Base-by-base conservation (phyloP, 2,113 vertebrate genomes). In the Genyomyrus donnyi region DNA sequence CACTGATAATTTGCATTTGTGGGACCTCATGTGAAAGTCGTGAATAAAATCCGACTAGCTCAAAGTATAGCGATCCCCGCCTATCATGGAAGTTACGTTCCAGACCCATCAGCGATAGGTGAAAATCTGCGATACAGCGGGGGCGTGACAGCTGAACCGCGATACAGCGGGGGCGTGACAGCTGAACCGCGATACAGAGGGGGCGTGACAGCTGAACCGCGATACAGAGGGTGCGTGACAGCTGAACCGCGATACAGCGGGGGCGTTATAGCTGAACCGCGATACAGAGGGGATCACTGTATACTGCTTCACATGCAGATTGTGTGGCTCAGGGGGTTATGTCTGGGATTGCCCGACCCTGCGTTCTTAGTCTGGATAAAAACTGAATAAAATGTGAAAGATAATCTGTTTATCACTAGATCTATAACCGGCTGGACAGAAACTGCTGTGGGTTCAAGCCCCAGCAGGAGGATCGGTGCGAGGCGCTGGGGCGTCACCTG, bases 381-480 rank as follows among this genome's bases (percentile, higher is more conserved):
- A 24, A 39, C 49, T 53, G 27, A 53, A 89, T 31, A 70, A 70
- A 70, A 70, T 70, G n/a, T 11, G 10, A 31, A 70, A 70, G 10
- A 80, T 35, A 56, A 35, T 19, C 56, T 48, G 9, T 85, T 21
- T 85, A 46, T 80, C 7, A 31, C 52, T 45, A 99, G 98, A 97
- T 99, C 91, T 97, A 99, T 92, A 96, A 95, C 93, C 97, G 98
- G 4, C 95, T 99, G 88, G 98, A 99, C 95, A 95, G 92, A 92
- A 96, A 97, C 92, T 99, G 98, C 94, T 99, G 98, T 93, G 98
- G 98, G n/a, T 99, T 99, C 94, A 96, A 94, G 93, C 97, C 98
- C 49, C 96, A 97, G 83, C 97, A 94, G 91, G 96, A 98, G 90
- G 98, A 99, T 89, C 91, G 91, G 90, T 99, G 98, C 62, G 85